A percentile compares a stretch with the other conserved stretches of the same genome.
Evolutionary conservation across 2,797 vertebrate genomes (phyloP).

Genomic region (Otus scops): DNA sequence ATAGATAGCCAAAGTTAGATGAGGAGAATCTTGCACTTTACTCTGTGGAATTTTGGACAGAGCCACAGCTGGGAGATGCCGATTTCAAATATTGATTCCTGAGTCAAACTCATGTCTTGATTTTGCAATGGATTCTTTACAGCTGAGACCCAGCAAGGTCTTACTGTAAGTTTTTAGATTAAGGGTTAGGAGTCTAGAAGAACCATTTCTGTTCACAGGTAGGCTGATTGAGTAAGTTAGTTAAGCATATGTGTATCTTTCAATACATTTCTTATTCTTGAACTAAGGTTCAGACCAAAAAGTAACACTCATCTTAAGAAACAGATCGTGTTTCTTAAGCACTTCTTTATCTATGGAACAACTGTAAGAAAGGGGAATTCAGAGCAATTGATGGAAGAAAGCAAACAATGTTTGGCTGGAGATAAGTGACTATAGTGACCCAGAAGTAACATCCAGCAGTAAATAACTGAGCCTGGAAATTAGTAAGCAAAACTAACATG

Average conservation of each 20-base stretch:
- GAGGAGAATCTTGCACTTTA: not conserved
- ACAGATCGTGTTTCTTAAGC: not conserved
- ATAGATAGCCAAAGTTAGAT: not conserved
- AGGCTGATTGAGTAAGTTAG: not conserved
- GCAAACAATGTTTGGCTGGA: not conserved
- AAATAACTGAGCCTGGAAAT: not conserved
- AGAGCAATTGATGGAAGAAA: not conserved
- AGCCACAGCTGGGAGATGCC: not conserved
- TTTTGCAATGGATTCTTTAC: not conserved
- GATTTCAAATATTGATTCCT: not conserved
- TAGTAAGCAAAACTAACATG: not conserved
- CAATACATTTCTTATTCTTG: not conserved
- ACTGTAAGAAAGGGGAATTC: not conserved
- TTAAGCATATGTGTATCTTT: not conserved
- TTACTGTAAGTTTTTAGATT: not conserved
- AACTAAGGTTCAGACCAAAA: not conserved
- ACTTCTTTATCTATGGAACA: not conserved
- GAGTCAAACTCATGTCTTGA: not conserved
- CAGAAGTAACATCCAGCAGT: not conserved
- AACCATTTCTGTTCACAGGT: not conserved
- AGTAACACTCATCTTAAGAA: not conserved
- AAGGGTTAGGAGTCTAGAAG: not conserved
- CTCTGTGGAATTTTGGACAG: not conserved
- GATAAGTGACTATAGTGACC: not conserved
- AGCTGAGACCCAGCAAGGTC: not conserved